These are phyloP conservation scores for Eira barbara DNA, from an alignment of 2,113 vertebrate species.

Conservation along the genomic window DNA sequence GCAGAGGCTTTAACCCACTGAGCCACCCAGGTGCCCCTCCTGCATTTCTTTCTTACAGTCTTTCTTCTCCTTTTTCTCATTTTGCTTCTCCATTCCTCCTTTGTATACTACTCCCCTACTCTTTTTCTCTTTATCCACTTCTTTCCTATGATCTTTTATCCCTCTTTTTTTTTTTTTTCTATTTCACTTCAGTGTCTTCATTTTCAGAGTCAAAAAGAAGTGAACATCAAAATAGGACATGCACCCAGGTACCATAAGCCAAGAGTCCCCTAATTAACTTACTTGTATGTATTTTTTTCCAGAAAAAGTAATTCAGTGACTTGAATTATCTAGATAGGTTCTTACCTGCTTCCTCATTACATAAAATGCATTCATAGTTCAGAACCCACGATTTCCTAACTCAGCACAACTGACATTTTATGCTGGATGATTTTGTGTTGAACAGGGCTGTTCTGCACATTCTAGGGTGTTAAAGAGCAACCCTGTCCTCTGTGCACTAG, in stretches of 20 bases:
- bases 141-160: not conserved
- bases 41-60: not conserved
- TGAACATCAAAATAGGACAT: not conserved
- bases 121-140: not conserved
- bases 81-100: not conserved
- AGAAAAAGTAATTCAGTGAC: not conserved
- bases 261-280: not conserved
- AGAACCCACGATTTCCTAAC: not conserved
- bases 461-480: not conserved
- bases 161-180: not conserved
- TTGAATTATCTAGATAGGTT: not conserved
- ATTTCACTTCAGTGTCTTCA: not conserved
- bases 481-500: not conserved
- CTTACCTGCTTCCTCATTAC: not conserved
- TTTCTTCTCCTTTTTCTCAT: not conserved
- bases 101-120: not conserved
- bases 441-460: not conserved
- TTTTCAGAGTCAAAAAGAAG: not conserved
- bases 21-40: too few relatives aligned
- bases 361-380: not conserved
- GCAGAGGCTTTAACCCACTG: too few relatives aligned
- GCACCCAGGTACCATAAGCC: not conserved
- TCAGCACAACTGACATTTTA: not conserved
- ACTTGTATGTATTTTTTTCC: not conserved
- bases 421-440: not conserved